Conservation (phyloP, 2,113 vertebrate genomes). For the Cyprinus carpio region DNA sequence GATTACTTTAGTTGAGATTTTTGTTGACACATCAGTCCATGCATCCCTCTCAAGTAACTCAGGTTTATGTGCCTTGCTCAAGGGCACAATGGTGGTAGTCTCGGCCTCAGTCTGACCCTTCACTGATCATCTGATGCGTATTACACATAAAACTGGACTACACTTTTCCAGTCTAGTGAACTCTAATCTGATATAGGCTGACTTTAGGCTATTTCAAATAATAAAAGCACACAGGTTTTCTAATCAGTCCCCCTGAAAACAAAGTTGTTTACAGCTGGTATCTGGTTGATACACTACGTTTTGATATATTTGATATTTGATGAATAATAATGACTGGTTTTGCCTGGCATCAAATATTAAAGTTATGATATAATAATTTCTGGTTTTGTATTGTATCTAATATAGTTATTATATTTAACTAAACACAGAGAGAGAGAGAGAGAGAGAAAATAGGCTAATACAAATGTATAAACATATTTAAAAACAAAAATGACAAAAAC, state of each 20-base stretch:
- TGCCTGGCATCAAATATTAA: not conserved
- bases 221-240: not conserved
- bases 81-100: not conserved
- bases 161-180: not conserved
- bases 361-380: too few relatives aligned
- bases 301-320: too few relatives aligned
- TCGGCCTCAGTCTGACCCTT: not conserved
- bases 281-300: not conserved
- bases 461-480: too few relatives aligned
- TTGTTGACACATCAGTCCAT: not conserved
- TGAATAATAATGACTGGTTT: not conserved
- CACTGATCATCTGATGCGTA: not conserved
- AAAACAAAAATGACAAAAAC: too few relatives aligned
- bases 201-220: not conserved
- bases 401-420: too few relatives aligned
- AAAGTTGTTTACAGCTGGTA: not conserved
- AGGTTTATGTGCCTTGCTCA: not conserved
- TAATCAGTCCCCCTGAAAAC: not conserved
- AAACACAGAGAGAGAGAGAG: too few relatives aligned
- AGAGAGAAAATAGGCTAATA: too few relatives aligned
- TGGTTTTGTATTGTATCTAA: too few relatives aligned
- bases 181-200: conserved; percentile 2
- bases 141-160: not conserved
- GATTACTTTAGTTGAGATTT: not conserved
- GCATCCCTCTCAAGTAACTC: not conserved